A percentile compares a stretch with the other conserved stretches of the same genome.
phyloP scores from a whole-genome alignment of 2,888 invertebrate species.

The Rotaria sp. region DNA sequence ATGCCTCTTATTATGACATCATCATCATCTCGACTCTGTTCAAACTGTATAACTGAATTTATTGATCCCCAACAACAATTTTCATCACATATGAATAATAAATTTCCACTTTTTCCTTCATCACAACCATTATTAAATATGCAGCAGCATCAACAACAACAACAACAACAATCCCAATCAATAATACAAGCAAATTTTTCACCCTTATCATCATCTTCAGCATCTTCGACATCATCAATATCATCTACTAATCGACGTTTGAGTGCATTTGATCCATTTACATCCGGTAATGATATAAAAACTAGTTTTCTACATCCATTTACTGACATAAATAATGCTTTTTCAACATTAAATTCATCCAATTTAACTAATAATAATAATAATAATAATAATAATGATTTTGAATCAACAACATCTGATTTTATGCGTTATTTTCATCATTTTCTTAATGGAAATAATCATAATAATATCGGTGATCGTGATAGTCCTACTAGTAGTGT shows the following conservation, averaged over 20 bases:
- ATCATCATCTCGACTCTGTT: constrained; percentile 3
- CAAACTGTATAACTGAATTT: neutral
- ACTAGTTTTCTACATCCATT: neutral
- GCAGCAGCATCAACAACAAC: neutral
- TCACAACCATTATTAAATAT: neutral
- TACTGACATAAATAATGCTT: neutral
- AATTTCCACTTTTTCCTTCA: neutral
- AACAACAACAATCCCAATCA: neutral
- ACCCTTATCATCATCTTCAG: constrained; percentile 27
- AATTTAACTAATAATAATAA: neutral
- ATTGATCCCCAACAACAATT: neutral
- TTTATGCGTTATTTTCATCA: constrained; percentile 21
- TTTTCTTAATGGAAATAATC: neutral
- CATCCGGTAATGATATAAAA: constrained; percentile 9
- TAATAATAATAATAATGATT: neutral
- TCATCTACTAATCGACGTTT: constrained; percentile 31
- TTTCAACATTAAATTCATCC: neutral
- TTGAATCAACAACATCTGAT: neutral
- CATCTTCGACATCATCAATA: constrained; percentile 33
- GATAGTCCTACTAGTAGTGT: constrained; percentile 6
- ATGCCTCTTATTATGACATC: neutral
- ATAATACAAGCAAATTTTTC: constrained; percentile 9
- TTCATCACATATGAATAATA: neutral
- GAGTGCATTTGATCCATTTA: neutral
- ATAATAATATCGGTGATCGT: neutral